A percentile compares a stretch with the other conserved stretches of the same genome.
Evolutionary conservation across 2,797 vertebrate species (phyloP).

Genomic region (Xiphophorus birchmanni): DNA sequence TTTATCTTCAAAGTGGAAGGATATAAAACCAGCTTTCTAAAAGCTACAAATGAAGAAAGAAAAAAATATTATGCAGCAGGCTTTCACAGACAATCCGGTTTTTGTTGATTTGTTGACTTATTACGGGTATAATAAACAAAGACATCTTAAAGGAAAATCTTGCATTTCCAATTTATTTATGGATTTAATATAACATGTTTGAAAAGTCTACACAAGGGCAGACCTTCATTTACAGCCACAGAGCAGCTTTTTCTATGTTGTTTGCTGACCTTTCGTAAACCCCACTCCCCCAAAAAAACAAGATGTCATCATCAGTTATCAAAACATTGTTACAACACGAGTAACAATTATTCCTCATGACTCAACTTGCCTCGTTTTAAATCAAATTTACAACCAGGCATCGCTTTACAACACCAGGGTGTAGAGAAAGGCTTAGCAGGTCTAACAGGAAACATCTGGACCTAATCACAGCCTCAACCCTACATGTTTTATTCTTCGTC

Average conservation of each 20-base stretch:
- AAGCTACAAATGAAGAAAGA: not conserved
- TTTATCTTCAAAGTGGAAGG: not conserved
- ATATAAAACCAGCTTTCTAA: not conserved
- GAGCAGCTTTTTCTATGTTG: not conserved
- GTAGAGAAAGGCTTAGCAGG: constrained; percentile 35
- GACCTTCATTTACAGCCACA: not conserved
- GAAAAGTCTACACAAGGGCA: not conserved
- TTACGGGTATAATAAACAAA: constrained; percentile 24
- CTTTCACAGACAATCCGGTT: not conserved
- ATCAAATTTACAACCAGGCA: constrained; percentile 45
- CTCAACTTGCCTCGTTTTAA: constrained; percentile 30
- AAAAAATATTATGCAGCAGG: not conserved
- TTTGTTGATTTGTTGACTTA: constrained; percentile 32
- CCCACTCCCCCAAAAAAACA: not conserved
- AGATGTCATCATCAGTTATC: constrained; percentile 19
- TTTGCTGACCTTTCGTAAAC: not conserved
- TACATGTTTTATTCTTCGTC: constrained; percentile 53
- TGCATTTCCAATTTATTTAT: not conserved
- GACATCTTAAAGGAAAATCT: constrained; percentile 20
- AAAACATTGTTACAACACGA: constrained; percentile 8
- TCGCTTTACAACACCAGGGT: constrained; percentile 48
- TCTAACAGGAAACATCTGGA: constrained; percentile 78
- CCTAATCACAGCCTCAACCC: constrained; percentile 41
- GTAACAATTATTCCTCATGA: constrained; percentile 28
- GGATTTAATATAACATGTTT: not conserved